Base-by-base conservation (phyloP, 2,797 vertebrate species). In the Ficedula albicollis region DNA sequence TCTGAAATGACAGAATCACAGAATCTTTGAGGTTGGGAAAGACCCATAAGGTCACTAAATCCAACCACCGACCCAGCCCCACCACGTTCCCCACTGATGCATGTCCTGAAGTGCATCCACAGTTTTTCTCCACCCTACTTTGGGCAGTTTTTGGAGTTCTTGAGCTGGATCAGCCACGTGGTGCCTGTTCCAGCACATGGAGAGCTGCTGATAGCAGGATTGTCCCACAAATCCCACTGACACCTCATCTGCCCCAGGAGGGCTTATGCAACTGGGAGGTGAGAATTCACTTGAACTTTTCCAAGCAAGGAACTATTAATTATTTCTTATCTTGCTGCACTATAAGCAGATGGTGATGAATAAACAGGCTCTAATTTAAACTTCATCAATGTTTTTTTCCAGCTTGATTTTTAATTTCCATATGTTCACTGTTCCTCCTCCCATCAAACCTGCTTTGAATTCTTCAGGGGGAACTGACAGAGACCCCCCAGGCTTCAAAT, bases 341-440 rank as follows among this genome's bases (percentile, higher is more conserved):
- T 75, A 63, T 94, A 95, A 96, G 75, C 96, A 96, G 94, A 96
- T 96, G 91, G 95, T 67, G 70, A 95, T 95, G 93, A 92, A 90
- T 91, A 92, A 96, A 95, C 88, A 96, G 87, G 30, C 41, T 94
- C 75, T 81, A 67, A 88, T 94, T 97, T 93, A 93, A 97, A 96
- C 94, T 91, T 87, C 87, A 95, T 97, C 95, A 96, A 88, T 1
- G 18, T 39, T 54, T 55, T 76, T 95, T 94, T 95, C 62, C 86
- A 93, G 78, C 38, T 54, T 89, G 55, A 84, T 78, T 95, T 95
- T 94, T 90, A 94, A 89, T 96, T 93, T 94, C 91, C 84, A 32
- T 91, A 93, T 96, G 90, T 69, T 94, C 51, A 8, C 49, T 83
- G 66, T 63, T 87, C 51, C 75, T 78, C 62, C 51, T 82, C 87